These are phyloP conservation scores for Copsychus sechellarum DNA, from an alignment of 2,113 vertebrate species.

Conservation along the genomic window DNA sequence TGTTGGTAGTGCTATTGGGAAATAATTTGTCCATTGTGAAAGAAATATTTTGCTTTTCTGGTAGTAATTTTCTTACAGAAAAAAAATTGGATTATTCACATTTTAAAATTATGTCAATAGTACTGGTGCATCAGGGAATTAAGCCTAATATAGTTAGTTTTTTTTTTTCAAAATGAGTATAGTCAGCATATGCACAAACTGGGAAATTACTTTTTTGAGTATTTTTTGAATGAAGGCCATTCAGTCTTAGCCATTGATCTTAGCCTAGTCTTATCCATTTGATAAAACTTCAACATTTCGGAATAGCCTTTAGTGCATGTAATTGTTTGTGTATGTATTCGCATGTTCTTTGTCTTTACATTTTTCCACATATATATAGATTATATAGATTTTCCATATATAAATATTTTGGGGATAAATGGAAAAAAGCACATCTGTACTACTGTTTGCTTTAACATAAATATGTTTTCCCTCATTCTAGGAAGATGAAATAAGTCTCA, in stretches of 20 bases:
- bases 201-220: not conserved
- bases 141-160: not conserved
- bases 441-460: not conserved
- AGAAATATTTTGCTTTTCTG: not conserved
- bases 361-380: not conserved
- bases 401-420: not conserved
- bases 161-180: not conserved
- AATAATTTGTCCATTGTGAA: not conserved
- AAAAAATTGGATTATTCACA: not conserved
- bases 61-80: not conserved
- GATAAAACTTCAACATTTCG: not conserved
- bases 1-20: not conserved
- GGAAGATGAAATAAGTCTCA: conserved; percentile 77
- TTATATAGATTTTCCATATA: too few relatives aligned
- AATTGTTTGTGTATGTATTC: not conserved
- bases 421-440: not conserved
- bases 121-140: not conserved
- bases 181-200: not conserved
- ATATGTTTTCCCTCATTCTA: conserved; percentile 69
- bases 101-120: not conserved
- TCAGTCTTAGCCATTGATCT: too few relatives aligned
- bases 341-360: not conserved
- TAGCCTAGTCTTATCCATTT: not conserved
- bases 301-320: not conserved
- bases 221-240: not conserved